A percentile compares a stretch with the other conserved stretches of the same genome.
Conservation (phyloP, 2,113 vertebrate genomes). For the Mirza zaza region DNA sequence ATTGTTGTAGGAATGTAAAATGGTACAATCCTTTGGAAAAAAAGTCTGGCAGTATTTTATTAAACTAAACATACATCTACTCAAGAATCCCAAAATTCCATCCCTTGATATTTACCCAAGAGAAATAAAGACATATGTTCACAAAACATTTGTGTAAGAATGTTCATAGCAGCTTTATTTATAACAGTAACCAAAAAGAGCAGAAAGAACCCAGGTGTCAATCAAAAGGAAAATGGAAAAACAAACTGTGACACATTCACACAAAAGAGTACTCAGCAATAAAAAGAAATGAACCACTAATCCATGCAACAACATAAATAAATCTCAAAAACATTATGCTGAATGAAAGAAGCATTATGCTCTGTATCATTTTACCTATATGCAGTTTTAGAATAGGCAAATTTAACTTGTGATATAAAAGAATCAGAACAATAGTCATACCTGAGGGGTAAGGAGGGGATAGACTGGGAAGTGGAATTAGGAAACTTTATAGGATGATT, state of each 20-base stretch:
- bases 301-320: neutral
- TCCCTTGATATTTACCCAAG: neutral
- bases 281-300: conserved; percentile 31
- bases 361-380: neutral
- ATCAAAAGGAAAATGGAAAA: conserved; percentile 30
- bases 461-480: neutral
- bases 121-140: conserved; percentile 19
- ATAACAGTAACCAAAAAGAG: neutral
- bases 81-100: neutral
- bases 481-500: neutral
- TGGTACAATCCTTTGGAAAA: neutral
- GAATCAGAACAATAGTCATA: neutral
- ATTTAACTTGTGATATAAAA: neutral
- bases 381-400: conserved; percentile 15
- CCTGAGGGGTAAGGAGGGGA: neutral
- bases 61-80: neutral
- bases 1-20: neutral
- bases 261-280: neutral
- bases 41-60: neutral
- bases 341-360: conserved; percentile 24
- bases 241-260: neutral
- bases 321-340: neutral
- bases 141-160: neutral
- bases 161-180: conserved; percentile 50
- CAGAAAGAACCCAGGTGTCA: neutral